Evolutionary conservation across 1,140 invertebrate genomes (phyloP).

Genomic region (Zaprionus kolodkinae): DNA sequence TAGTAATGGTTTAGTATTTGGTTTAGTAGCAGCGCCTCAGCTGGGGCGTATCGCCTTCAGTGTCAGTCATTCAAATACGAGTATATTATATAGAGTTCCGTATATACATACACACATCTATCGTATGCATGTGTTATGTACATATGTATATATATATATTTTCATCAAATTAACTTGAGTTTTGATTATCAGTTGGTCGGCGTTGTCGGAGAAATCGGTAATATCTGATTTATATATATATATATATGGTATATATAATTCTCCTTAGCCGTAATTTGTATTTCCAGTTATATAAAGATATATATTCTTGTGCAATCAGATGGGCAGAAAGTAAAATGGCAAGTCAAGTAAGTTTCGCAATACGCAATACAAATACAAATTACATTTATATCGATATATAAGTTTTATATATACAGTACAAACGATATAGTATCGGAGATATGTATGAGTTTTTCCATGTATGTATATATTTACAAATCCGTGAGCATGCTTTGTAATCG

Average conservation of each 20-base stretch:
- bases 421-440: slow-evolving; percentile 7
- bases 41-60: slow-evolving; percentile 67
- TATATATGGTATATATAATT: slow-evolving; percentile 9
- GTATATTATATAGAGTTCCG: slow-evolving; percentile 47
- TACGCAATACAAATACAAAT: slow-evolving; percentile 40
- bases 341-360: slow-evolving; percentile 60
- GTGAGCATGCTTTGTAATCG: slow-evolving; percentile 28
- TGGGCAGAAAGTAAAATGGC: slow-evolving; percentile 84
- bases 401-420: slow-evolving; percentile 4
- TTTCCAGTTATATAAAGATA: slow-evolving; percentile 45
- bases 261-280: slow-evolving; percentile 54
- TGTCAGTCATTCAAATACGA: slow-evolving; percentile 83
- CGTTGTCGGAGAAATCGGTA: slow-evolving; percentile 7
- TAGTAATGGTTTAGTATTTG: slow-evolving; percentile 19
- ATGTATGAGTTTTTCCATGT: slow-evolving; percentile 1
- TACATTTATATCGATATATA: slow-evolving; percentile 45
- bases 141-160: slow-evolving; percentile 30
- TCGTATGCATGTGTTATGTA: slow-evolving; percentile 29
- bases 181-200: slow-evolving; percentile 19
- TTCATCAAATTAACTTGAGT: slow-evolving; percentile 29
- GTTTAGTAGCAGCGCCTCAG: slow-evolving; percentile 48
- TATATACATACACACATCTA: slow-evolving; percentile 14
- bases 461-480: slow-evolving; percentile 27
- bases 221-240: slow-evolving; percentile 17
- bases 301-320: slow-evolving; percentile 75